Conservation (phyloP, 2,113 vertebrate species). For the Xiphorhynchus elegans region DNA sequence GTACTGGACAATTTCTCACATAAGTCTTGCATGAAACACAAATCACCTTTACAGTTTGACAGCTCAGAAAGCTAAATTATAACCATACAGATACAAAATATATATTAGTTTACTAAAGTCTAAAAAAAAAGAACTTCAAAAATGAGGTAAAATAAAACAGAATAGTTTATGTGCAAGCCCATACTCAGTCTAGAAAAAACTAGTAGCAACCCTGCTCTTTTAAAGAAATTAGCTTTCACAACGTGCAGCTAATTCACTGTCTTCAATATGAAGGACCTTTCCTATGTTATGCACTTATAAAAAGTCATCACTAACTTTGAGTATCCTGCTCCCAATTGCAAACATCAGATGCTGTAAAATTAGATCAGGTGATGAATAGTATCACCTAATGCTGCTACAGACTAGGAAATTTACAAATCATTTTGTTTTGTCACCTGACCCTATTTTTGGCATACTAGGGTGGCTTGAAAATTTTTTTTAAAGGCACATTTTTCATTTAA, state of each 20-base stretch:
- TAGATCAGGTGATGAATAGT: not conserved
- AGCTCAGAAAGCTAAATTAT: not conserved
- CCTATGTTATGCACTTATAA: not conserved
- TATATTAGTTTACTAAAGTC: conserved; percentile 13
- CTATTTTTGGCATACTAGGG: not conserved
- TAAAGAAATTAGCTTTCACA: conserved; percentile 27
- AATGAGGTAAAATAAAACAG: conserved; percentile 57
- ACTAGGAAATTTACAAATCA: not conserved
- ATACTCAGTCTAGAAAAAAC: conserved; percentile 27
- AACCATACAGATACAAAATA: conserved; percentile 23
- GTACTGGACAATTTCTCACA: not conserved
- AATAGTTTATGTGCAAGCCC: conserved; percentile 58
- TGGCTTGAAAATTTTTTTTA: not conserved
- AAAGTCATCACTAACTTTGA: not conserved
- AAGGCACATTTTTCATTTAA: conserved; percentile 18
- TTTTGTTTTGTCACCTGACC: not conserved
- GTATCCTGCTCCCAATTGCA: not conserved
- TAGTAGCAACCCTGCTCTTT: conserved; percentile 33
- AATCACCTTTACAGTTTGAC: not conserved
- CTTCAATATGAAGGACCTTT: conserved; percentile 79
- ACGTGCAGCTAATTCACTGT: conserved; percentile 25
- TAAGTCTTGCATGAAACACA: not conserved
- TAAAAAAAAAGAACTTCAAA: conserved; percentile 20
- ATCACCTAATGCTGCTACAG: not conserved
- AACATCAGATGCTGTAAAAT: not conserved